Conservation (phyloP, 1,140 invertebrate species). For the Camponotus pennsylvanicus region DNA sequence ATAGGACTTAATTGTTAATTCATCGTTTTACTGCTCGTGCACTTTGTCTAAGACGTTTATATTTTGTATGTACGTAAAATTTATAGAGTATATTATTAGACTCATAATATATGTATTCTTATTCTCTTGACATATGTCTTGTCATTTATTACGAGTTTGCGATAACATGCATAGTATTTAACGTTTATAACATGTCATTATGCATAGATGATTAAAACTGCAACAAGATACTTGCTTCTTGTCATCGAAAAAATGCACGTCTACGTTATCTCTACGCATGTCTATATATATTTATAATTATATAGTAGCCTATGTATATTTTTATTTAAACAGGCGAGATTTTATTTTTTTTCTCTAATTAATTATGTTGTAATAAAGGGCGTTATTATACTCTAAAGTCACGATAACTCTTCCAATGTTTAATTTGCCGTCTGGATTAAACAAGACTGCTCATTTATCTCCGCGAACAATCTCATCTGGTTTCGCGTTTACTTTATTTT, state of each 20-base stretch:
- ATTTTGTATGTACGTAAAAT: background rate
- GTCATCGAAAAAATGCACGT: background rate
- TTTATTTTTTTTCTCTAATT: background rate
- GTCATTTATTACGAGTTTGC: background rate
- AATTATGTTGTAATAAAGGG: slow-evolving; percentile 8
- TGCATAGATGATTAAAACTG: slow-evolving; percentile 5
- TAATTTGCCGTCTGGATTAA: slow-evolving; percentile 27
- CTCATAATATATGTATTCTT: background rate
- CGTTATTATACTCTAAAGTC: slow-evolving; percentile 19
- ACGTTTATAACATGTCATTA: background rate
- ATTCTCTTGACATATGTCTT: background rate
- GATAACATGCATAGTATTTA: background rate
- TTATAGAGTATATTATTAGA: background rate
- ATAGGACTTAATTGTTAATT: slow-evolving; percentile 32
- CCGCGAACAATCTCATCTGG: slow-evolving; percentile 26
- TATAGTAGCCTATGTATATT: background rate
- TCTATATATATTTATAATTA: slow-evolving; percentile 12
- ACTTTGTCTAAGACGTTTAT: background rate
- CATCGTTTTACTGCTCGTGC: background rate
- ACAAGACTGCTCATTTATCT: slow-evolving; percentile 40
- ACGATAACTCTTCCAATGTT: slow-evolving; percentile 36
- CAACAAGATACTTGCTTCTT: background rate
- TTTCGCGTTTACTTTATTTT: slow-evolving; percentile 26
- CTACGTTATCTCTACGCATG: background rate
- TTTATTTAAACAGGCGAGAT: slow-evolving; percentile 17